Base-by-base conservation (phyloP, 2,797 vertebrate species). In the Gallinago nigripennis region DNA sequence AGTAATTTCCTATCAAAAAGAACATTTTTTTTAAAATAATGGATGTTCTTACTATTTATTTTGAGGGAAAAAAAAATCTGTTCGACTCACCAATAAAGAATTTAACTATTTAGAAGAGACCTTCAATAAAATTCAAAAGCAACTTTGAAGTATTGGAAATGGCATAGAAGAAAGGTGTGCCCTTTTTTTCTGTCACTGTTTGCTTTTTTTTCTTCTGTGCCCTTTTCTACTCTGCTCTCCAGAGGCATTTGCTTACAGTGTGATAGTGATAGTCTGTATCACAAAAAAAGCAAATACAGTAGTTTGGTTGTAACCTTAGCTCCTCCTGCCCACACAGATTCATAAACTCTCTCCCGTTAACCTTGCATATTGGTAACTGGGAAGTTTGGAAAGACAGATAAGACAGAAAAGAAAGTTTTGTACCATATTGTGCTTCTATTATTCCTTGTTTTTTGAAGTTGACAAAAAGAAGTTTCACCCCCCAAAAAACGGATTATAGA, bases 141-240 rank as follows among this genome's bases (percentile, higher is more conserved):
- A 3, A 16, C 53, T 92, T 65, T 56, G 48, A 86, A 86, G 53
- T 61, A 63, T 41, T 81, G 20, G 39, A 84, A 91, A 82, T 79
- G 39, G 23, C 11, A 1, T 11, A 70, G 51, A 80, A 60, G 23
- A n/a, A 91, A 76, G 18, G 37, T 83, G 41, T 92, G 77, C 72
- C 69, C 72, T 96, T 91, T 95, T 70, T 82, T 94, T 84, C 63
- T 94, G 71, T 86, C 65, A 8, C 53, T 80, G 41, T 79, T 85
- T 60, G 13, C 68, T 61, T 31, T 54, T 87, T 90, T 82, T 64
- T 28, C 21, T 87, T 82, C 35, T 71, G 2, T 88, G 78, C 24
- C 33, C 58, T 94, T 81, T 96, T 90, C 75, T 92, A 68, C 57
- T 64, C 0, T 0, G 16, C 11, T 92, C 66, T 64, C 80, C 28